A percentile compares a stretch with the other conserved stretches of the same genome.
These are phyloP conservation scores for Trachelus troglodyta DNA, from an alignment of 2,888 invertebrate species.

Conservation along the genomic window DNA sequence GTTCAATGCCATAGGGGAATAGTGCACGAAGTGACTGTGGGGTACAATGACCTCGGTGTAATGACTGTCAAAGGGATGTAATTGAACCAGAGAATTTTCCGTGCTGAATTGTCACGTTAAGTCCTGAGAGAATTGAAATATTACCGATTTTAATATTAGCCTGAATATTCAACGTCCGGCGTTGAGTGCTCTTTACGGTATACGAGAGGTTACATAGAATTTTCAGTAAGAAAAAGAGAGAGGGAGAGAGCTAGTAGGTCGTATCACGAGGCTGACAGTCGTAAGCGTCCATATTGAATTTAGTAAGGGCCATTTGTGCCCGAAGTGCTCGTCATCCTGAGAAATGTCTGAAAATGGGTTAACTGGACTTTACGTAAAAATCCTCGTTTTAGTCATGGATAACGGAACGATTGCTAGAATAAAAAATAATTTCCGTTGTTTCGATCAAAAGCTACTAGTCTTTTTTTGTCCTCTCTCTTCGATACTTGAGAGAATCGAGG, in stretches of 20 bases:
- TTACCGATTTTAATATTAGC: background rate
- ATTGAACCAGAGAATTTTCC: constrained; percentile 13
- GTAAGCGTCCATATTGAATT: background rate
- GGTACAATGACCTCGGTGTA: background rate
- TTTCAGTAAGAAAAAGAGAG: constrained; percentile 15
- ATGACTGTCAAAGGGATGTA: background rate
- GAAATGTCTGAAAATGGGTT: background rate
- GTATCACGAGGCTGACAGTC: background rate
- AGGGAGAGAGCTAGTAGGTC: constrained; percentile 24
- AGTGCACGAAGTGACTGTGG: background rate
- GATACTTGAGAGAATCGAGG: background rate
- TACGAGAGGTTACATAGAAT: background rate
- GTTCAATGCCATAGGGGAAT: background rate
- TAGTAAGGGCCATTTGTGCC: background rate
- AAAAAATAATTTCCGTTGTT: background rate
- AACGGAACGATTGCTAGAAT: background rate
- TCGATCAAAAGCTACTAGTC: background rate
- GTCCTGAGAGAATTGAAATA: background rate
- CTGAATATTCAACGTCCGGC: background rate
- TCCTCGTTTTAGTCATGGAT: background rate
- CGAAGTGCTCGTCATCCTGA: background rate
- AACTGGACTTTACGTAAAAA: background rate
- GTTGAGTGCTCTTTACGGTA: background rate
- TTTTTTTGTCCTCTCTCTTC: background rate
- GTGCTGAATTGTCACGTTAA: background rate